A percentile compares a stretch with the other conserved stretches of the same genome.
These are phyloP conservation scores for Asobara japonica DNA, from an alignment of 1,140 invertebrate genomes.

Conservation along the genomic window DNA sequence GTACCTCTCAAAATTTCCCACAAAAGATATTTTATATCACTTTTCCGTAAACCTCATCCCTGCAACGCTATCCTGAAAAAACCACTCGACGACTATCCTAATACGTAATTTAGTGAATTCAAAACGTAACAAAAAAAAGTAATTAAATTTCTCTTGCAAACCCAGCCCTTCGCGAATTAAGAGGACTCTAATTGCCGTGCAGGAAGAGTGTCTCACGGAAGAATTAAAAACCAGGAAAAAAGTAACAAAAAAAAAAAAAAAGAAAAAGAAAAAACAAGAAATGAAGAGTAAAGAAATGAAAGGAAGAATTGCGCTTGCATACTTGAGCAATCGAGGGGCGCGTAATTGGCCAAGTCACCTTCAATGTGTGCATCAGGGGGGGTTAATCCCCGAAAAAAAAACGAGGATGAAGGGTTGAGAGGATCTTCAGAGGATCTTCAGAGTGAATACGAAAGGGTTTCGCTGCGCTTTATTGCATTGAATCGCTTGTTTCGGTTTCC, in stretches of 20 bases:
- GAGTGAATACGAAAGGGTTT: not conserved
- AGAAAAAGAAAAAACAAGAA: not conserved
- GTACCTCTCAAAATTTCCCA: too few relatives aligned
- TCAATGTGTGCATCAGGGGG: conserved; percentile 14
- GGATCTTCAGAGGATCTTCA: not conserved
- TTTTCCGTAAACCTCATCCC: too few relatives aligned
- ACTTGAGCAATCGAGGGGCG: conserved; percentile 36
- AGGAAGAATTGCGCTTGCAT: conserved; percentile 14
- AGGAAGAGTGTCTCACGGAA: conserved; percentile 15
- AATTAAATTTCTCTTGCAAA: not conserved
- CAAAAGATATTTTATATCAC: too few relatives aligned
- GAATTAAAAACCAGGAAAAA: too few relatives aligned
- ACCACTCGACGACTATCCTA: too few relatives aligned
- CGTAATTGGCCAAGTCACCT: conserved; percentile 32
- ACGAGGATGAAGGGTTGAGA: conserved; percentile 19
- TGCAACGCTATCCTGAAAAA: too few relatives aligned
- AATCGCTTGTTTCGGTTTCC: not conserved
- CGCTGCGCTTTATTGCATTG: not conserved
- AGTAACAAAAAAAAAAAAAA: not conserved
- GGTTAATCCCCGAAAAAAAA: not conserved
- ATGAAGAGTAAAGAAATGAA: conserved; percentile 11
- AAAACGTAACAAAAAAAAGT: not conserved
- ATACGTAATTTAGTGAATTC: too few relatives aligned
- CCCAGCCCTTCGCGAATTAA: not conserved
- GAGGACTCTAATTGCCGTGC: conserved; percentile 22